Evolutionary conservation across 2,113 vertebrate genomes (phyloP).

Genomic region (Sander lucioperca): DNA sequence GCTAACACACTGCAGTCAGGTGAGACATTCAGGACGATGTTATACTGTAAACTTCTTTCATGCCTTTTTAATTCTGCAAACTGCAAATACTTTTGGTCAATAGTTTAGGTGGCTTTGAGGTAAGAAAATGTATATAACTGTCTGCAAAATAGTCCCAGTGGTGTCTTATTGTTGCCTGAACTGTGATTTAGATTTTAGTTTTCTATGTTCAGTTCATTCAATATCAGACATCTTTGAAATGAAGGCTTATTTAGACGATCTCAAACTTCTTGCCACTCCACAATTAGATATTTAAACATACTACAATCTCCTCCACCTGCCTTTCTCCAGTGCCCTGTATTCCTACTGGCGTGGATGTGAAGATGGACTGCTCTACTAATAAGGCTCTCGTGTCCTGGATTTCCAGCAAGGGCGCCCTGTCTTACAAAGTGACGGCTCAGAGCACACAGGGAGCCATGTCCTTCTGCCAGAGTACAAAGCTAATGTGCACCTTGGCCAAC

Average conservation of each 20-base stretch:
- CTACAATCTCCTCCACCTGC: background rate
- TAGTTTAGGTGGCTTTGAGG: background rate
- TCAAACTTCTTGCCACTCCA: background rate
- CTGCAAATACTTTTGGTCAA: background rate
- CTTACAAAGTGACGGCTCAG: slow-evolving; percentile 64
- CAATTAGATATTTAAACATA: background rate
- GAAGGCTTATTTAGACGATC: background rate
- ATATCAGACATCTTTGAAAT: background rate
- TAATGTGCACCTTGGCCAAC: slow-evolving; percentile 68
- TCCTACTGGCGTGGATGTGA: slow-evolving; percentile 72
- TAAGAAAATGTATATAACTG: background rate
- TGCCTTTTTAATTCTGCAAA: background rate
- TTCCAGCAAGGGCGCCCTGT: slow-evolving; percentile 73
- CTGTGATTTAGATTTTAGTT: background rate
- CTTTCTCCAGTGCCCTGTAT: slow-evolving; percentile 80
- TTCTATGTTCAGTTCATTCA: background rate
- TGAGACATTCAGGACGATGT: slow-evolving; percentile 34
- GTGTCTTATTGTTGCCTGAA: background rate
- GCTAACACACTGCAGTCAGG: slow-evolving; percentile 73
- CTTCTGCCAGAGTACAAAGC: slow-evolving; percentile 56
- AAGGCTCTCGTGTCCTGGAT: slow-evolving; percentile 79
- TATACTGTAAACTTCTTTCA: background rate
- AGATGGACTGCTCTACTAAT: slow-evolving; percentile 74
- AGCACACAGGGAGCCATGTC: slow-evolving; percentile 31
- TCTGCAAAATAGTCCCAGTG: background rate